Conservation (phyloP, 2,888 invertebrate genomes). For the Gortyna flavago region DNA sequence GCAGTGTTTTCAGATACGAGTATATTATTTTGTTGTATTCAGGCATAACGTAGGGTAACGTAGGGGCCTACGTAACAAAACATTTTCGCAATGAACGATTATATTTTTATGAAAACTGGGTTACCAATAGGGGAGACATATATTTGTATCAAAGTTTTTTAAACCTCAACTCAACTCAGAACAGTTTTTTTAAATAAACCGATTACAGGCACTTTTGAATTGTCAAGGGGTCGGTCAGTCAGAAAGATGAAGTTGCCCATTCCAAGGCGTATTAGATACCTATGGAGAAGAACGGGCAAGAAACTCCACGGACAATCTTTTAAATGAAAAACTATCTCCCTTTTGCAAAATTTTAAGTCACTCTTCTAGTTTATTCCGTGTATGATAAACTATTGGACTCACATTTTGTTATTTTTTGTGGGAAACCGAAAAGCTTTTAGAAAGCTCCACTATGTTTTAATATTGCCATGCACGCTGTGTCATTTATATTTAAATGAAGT, state of each 20-base stretch:
- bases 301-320: not conserved
- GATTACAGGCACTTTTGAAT: not conserved
- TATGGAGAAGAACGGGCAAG: not conserved
- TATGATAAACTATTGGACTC: slow-evolving; percentile 18
- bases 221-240: not conserved
- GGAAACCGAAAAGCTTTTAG: slow-evolving; percentile 60
- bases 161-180: not conserved
- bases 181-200: not conserved
- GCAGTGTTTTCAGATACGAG: slow-evolving; percentile 11
- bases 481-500: slow-evolving; percentile 49
- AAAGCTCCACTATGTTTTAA: slow-evolving; percentile 52
- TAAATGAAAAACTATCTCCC: not conserved
- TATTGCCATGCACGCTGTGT: slow-evolving; percentile 23
- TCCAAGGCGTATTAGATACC: not conserved
- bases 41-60: too few species aligned
- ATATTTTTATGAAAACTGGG: not conserved
- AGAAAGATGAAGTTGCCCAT: not conserved
- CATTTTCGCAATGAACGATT: not conserved
- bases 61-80: too few species aligned
- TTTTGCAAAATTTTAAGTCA: slow-evolving; percentile 14
- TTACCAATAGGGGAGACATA: not conserved
- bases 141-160: not conserved
- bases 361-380: slow-evolving; percentile 1
- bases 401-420: slow-evolving; percentile 20
- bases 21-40: not conserved